Evolutionary conservation across 2,797 vertebrate species (phyloP).

Genomic region (Lagodon rhomboides): DNA sequence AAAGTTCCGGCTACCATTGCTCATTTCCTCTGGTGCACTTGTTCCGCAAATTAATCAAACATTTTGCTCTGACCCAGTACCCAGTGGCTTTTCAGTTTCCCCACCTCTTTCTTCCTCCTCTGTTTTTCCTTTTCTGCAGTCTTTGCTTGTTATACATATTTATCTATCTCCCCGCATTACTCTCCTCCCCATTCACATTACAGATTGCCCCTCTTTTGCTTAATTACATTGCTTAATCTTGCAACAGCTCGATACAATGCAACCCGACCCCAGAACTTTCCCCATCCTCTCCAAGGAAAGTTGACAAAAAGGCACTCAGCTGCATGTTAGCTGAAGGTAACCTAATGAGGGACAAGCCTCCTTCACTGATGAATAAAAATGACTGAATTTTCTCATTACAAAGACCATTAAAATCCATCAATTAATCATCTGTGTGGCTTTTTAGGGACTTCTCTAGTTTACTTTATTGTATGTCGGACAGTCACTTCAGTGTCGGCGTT

Average conservation of each 20-base stretch:
- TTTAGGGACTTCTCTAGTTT: not conserved
- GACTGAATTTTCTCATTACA: slow-evolving; percentile 6
- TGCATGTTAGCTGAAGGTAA: slow-evolving; percentile 27
- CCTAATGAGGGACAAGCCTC: slow-evolving; percentile 22
- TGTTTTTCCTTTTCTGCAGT: not conserved
- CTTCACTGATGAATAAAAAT: slow-evolving; percentile 38
- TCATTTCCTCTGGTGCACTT: slow-evolving; percentile 44
- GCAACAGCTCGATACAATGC: slow-evolving; percentile 51
- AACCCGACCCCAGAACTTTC: not conserved
- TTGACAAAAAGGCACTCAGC: slow-evolving; percentile 33
- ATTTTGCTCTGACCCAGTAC: slow-evolving; percentile 48
- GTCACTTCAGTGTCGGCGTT: not conserved
- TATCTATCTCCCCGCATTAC: slow-evolving; percentile 5
- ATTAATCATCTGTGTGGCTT: slow-evolving; percentile 8
- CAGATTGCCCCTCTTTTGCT: slow-evolving; percentile 57
- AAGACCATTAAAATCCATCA: slow-evolving; percentile 14
- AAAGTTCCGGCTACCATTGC: slow-evolving; percentile 55
- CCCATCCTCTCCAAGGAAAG: not conserved
- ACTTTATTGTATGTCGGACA: not conserved
- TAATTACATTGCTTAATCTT: slow-evolving; percentile 72
- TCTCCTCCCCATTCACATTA: slow-evolving; percentile 28
- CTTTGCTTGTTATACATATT: slow-evolving; percentile 38
- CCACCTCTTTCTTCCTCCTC: not conserved
- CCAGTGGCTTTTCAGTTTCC: slow-evolving; percentile 13
- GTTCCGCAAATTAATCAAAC: slow-evolving; percentile 62